These are phyloP conservation scores for Drosophila miranda DNA, from an alignment of 1,140 invertebrate species.

Conservation along the genomic window DNA sequence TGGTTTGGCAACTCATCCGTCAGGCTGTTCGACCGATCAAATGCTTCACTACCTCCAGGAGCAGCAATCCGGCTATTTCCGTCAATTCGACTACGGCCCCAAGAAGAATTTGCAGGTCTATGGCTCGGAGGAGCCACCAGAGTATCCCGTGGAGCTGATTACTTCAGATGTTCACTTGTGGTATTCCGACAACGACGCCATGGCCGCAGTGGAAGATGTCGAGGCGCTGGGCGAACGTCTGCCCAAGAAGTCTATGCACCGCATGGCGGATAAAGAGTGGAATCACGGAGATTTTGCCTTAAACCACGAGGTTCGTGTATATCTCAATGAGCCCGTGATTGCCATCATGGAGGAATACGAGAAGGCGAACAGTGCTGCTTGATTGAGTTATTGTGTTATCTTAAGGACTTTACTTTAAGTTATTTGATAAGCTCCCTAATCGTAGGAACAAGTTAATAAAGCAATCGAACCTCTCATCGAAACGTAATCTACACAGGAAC, in stretches of 20 bases:
- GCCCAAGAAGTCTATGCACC: conserved; percentile 81
- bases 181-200: conserved; percentile 85
- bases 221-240: conserved; percentile 77
- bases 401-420: too few species aligned
- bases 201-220: conserved; percentile 86
- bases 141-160: conserved; percentile 85
- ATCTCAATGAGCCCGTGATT: conserved; percentile 67
- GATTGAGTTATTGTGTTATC: conserved; percentile 3
- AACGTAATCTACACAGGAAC: too few species aligned
- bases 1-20: conserved; percentile 81
- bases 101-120: conserved; percentile 83
- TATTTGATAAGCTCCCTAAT: too few species aligned
- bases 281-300: conserved; percentile 85
- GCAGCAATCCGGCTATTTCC: conserved; percentile 66
- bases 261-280: conserved; percentile 84
- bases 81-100: conserved; percentile 82
- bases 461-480: too few species aligned
- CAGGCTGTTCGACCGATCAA: conserved; percentile 83
- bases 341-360: conserved; percentile 59
- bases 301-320: conserved; percentile 38
- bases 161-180: conserved; percentile 85
- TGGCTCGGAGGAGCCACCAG: conserved; percentile 82
- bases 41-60: conserved; percentile 83
- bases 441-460: too few species aligned
- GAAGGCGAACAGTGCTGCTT: background rate